Evolutionary conservation across 2,888 invertebrate genomes (phyloP).

Genomic region (Sinhomidia bicolor): DNA sequence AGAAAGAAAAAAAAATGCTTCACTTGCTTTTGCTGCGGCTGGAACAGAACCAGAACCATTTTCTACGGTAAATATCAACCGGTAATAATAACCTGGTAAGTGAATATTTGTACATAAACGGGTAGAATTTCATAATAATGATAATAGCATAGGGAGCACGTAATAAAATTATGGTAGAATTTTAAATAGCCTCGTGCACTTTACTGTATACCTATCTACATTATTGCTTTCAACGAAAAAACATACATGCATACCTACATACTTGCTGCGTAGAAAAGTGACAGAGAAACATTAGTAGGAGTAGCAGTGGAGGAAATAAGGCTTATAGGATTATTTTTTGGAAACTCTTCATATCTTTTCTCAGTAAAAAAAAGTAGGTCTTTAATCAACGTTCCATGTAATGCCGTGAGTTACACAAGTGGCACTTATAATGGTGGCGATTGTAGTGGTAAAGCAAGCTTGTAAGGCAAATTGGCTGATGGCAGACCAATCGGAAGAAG

Average conservation of each 20-base stretch:
- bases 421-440: background rate
- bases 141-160: background rate
- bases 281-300: no score
- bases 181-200: background rate
- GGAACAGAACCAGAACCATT: no score
- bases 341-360: conserved; percentile 25
- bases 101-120: background rate
- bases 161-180: background rate
- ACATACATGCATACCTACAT: background rate
- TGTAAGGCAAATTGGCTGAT: conserved; percentile 41
- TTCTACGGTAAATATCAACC: conserved; percentile 25
- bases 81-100: background rate
- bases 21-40: background rate
- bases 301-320: background rate
- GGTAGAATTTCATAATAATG: background rate
- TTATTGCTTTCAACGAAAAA: no score
- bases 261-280: no score
- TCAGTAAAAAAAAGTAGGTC: background rate
- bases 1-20: background rate
- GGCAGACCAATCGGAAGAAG: no score
- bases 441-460: no score
- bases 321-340: conserved; percentile 28
- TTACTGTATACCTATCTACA: no score
- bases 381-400: conserved; percentile 25
- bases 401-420: background rate